These are phyloP conservation scores for Platyrinchus mystaceus DNA, from an alignment of 2,797 vertebrate species.

Conservation along the genomic window DNA sequence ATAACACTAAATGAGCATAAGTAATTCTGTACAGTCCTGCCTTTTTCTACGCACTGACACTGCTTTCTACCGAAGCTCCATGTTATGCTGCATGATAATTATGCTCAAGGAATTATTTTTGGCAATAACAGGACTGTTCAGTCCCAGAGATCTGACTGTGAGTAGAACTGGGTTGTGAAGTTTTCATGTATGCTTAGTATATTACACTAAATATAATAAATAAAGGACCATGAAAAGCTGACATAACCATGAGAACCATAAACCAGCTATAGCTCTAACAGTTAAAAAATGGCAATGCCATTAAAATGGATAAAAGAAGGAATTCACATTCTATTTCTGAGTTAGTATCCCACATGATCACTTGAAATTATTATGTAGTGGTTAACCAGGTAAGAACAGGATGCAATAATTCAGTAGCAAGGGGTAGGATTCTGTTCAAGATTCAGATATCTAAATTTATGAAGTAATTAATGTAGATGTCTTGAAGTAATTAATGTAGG, in stretches of 20 bases:
- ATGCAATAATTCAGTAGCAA: neutral
- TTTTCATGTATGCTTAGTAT: neutral
- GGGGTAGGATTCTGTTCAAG: neutral
- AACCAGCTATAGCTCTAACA: neutral
- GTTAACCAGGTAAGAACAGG: neutral
- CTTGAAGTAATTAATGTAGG: neutral
- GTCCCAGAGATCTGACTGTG: neutral
- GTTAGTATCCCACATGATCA: neutral
- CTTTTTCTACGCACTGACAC: neutral
- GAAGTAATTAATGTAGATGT: neutral
- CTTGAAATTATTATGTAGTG: neutral
- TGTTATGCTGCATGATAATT: neutral
- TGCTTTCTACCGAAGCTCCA: neutral
- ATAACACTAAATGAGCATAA: neutral
- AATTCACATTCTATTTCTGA: neutral
- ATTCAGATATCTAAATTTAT: neutral
- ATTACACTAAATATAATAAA: neutral
- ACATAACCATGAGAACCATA: neutral
- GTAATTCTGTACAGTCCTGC: neutral
- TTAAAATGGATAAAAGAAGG: neutral
- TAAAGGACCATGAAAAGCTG: neutral
- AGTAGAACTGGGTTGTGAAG: neutral
- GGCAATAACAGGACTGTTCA: neutral
- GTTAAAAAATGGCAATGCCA: neutral
- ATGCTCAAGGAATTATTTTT: neutral